Conservation (phyloP, 1,140 invertebrate genomes). For the Sweltsa coloradensis region DNA sequence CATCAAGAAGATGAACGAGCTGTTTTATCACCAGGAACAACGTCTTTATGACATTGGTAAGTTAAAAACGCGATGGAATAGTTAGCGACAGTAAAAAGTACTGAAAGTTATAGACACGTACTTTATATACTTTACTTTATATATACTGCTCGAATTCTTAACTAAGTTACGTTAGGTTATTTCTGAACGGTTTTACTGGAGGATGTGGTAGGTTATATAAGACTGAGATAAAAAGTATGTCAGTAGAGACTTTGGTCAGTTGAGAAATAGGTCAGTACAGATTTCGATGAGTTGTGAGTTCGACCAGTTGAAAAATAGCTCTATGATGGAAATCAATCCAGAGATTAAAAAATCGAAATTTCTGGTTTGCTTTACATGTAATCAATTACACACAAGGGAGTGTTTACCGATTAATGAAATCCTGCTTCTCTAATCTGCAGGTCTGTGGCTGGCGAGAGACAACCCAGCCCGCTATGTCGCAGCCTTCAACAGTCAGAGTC, state of each 20-base stretch:
- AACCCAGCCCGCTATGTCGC: conserved; percentile 62
- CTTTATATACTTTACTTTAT: too few relatives aligned
- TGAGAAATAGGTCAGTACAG: too few relatives aligned
- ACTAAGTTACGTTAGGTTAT: too few relatives aligned
- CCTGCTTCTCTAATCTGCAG: conserved; percentile 30
- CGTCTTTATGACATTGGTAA: conserved; percentile 55
- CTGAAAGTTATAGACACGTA: too few relatives aligned
- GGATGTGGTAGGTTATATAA: too few relatives aligned
- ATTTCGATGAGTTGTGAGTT: background rate
- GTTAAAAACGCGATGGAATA: too few relatives aligned
- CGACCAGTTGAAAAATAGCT: background rate
- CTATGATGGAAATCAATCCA: background rate
- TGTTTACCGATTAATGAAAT: background rate
- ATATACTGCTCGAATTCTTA: too few relatives aligned
- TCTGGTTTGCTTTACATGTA: background rate
- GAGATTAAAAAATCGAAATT: background rate
- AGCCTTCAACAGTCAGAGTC: conserved; percentile 54
- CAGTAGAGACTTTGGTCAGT: too few relatives aligned
- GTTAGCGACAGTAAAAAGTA: too few relatives aligned
- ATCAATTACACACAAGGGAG: background rate
- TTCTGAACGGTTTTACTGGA: too few relatives aligned
- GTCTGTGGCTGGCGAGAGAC: conserved; percentile 44
- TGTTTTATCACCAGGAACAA: conserved; percentile 51
- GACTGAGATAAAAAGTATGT: too few relatives aligned
- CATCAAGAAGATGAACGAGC: conserved; percentile 47